Evolutionary conservation across 1,140 invertebrate genomes (phyloP).

Genomic region (Megalonaias nervosa): DNA sequence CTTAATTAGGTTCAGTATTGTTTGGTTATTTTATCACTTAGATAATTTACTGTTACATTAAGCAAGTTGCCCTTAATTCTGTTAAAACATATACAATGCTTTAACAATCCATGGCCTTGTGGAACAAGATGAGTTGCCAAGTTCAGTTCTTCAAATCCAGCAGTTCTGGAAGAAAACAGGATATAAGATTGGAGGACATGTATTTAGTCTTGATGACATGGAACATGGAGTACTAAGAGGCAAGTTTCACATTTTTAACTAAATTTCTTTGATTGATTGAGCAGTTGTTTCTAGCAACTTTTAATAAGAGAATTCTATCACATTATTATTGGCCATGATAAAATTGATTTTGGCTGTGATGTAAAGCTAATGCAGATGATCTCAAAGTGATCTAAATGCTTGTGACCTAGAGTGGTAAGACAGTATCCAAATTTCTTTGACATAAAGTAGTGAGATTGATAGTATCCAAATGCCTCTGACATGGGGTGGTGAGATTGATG

Average conservation of each 20-base stretch:
- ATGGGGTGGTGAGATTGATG: too few species aligned
- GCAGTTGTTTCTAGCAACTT: background rate
- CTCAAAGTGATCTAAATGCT: too few species aligned
- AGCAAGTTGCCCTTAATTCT: slow-evolving; percentile 1
- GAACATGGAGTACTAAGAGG: slow-evolving; percentile 72
- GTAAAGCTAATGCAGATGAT: too few species aligned
- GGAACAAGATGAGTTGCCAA: slow-evolving; percentile 47
- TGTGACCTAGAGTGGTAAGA: too few species aligned
- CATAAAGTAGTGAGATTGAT: too few species aligned
- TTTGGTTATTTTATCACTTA: too few species aligned
- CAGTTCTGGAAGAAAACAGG: slow-evolving; percentile 69
- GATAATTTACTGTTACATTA: background rate
- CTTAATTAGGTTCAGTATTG: too few species aligned
- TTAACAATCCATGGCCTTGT: slow-evolving; percentile 68
- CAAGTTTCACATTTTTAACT: slow-evolving; percentile 25
- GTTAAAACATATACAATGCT: slow-evolving; percentile 66
- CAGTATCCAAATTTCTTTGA: too few species aligned
- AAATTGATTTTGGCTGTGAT: background rate
- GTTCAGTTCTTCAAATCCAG: slow-evolving; percentile 65
- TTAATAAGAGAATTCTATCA: background rate
- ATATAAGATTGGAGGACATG: slow-evolving; percentile 65
- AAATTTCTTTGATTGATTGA: background rate
- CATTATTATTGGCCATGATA: background rate
- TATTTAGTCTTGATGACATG: slow-evolving; percentile 69
- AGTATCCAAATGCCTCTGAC: too few species aligned